Percentiles rank a stretch among this genome's conserved stretches.
Evolutionary conservation across 2,797 vertebrate genomes (phyloP).

Genomic region (Loris lydekkerianus): DNA sequence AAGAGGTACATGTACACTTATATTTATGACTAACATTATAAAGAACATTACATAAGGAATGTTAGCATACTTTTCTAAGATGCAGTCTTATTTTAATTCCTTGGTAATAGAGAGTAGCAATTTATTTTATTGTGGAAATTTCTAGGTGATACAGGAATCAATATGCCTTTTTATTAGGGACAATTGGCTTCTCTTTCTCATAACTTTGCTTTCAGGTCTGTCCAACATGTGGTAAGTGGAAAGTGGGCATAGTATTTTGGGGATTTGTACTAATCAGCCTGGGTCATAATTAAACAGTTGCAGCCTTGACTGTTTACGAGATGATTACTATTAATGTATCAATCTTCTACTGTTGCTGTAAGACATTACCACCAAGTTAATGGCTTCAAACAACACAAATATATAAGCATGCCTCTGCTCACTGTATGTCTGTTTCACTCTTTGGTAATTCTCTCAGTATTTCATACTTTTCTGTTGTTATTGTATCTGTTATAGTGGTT

Average conservation of each 20-base stretch:
- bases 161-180: neutral
- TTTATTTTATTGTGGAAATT: conserved; percentile 20
- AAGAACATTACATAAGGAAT: neutral
- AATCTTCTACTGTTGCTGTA: neutral
- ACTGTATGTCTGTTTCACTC: neutral
- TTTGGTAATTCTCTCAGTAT: neutral
- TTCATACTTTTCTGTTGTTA: neutral
- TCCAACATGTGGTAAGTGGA: neutral
- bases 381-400: neutral
- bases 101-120: neutral
- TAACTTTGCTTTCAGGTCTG: neutral
- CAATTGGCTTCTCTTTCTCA: neutral
- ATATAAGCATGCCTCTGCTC: neutral
- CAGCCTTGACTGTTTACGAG: neutral
- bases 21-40: neutral
- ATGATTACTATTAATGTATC: neutral
- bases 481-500: neutral
- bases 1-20: neutral
- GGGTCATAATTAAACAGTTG: neutral
- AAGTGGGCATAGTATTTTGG: neutral
- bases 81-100: neutral
- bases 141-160: neutral
- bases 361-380: neutral
- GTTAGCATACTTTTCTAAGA: neutral
- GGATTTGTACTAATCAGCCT: neutral